Percentiles rank a stretch among this genome's conserved stretches.
Conservation (phyloP, 2,888 invertebrate genomes). For the Agrotis clavis region DNA sequence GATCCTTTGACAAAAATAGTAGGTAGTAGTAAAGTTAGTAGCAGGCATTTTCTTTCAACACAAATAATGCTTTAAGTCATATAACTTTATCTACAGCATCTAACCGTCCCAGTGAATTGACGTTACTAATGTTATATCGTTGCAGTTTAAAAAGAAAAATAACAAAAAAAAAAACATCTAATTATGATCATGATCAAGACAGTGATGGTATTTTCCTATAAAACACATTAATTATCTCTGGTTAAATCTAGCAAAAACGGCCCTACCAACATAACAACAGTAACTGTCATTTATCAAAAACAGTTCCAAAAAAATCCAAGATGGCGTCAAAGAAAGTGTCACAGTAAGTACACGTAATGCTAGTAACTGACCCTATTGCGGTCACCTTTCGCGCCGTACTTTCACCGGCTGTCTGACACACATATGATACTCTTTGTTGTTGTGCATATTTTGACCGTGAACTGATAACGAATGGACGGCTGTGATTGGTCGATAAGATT, state of each 20-base stretch:
- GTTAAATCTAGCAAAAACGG: neutral
- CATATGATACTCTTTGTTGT: constrained; percentile 68
- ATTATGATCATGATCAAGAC: no score
- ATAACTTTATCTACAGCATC: no score
- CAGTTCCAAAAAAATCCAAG: constrained; percentile 62
- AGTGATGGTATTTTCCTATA: no score
- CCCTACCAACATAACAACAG: constrained; percentile 49
- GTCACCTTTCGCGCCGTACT: constrained; percentile 88
- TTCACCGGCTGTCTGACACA: constrained; percentile 84
- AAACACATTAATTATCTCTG: no score
- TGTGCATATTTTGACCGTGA: constrained; percentile 64
- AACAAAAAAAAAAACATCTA: no score
- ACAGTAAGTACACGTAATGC: constrained; percentile 84
- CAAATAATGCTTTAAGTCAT: no score
- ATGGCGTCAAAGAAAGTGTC: constrained; percentile 85
- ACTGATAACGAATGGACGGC: constrained; percentile 63
- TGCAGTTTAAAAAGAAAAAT: no score
- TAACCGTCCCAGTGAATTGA: no score
- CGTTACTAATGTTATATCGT: no score
- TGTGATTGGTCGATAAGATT: constrained; percentile 43
- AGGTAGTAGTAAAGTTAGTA: no score
- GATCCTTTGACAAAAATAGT: no score
- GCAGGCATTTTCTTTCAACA: no score
- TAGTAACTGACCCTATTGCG: constrained; percentile 84
- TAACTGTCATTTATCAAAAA: constrained; percentile 54